Base-by-base conservation (phyloP, 2,888 invertebrate genomes). In the Nephrocerus scutellatus region DNA sequence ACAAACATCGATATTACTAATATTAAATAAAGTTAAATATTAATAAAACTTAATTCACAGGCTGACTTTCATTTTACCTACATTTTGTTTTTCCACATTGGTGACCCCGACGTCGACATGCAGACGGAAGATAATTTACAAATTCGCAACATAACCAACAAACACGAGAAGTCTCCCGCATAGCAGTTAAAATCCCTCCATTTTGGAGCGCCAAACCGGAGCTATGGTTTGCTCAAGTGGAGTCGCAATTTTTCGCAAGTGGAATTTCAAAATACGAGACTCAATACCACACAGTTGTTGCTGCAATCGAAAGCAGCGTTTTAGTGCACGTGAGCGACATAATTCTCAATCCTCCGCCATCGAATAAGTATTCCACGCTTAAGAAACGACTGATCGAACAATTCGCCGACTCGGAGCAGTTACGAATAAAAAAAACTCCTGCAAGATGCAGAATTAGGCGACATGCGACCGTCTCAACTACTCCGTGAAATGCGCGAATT, bases 171-270 rank as follows among this genome's bases (percentile, higher is more conserved):
- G 37, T 42, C 12, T 18, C 29, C 6, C 29, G 24, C 20, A 21
- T 42, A 1, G 26, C 41, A n/a, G 26, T 43, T 6, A 31, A 24
- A 22, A 26, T 43, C 26, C 36, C 34, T 30, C 37, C 44, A 19
- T 44, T 44, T 29, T 37, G 44, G 37, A 20, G 30, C 14, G 29
- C 29, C 12, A 36, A 40, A 8, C 37, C 44, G 7, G 38, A 37
- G 23, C 34, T 57, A 15, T 57, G 54, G 53, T 48, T 57, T 23
- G 21, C 31, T 2, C 57, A 57, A 39, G 40, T 57, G 7, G 54
- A 57, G 30, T 46, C 47, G 2, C 43, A 49, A 20, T 49, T 46
- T 25, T 36, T 39, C 9, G 30, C 39, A 23, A 41, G 51, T 6
- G 39, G 44, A n/a, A 47, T 52, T 26, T 44, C 39, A 7, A 19